These are phyloP conservation scores for Zosterops borbonicus DNA, from an alignment of 2,113 vertebrate species.

Conservation along the genomic window DNA sequence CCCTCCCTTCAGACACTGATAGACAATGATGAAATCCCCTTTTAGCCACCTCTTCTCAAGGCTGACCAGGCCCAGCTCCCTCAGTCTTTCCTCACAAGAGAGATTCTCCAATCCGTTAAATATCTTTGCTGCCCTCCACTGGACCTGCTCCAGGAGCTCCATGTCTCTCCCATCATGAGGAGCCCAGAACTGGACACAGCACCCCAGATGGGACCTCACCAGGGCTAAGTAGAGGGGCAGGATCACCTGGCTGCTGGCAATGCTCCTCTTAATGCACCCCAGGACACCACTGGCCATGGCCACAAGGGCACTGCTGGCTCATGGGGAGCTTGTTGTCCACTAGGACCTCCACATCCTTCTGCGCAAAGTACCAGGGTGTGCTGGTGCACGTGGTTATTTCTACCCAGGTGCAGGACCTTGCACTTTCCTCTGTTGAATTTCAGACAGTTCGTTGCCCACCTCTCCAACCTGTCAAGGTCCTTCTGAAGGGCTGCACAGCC, in stretches of 20 bases:
- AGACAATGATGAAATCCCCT: neutral
- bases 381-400: neutral
- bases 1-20: neutral
- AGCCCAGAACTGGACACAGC: neutral
- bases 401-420: neutral
- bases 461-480: neutral
- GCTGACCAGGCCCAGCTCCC: neutral
- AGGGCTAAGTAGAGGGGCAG: neutral
- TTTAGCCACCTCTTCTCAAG: neutral
- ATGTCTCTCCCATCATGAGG: no score
- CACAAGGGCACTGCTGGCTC: neutral
- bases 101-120: neutral
- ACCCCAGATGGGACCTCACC: neutral
- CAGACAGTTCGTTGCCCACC: neutral
- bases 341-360: neutral
- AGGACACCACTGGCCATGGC: neutral
- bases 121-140: neutral
- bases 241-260: neutral
- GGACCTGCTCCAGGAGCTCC: neutral
- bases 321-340: neutral
- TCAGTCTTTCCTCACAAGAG: neutral
- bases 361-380: neutral
- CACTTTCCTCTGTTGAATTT: neutral
- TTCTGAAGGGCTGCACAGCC: neutral
- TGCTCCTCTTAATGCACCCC: neutral